These are phyloP conservation scores for Neostethus bicornis DNA, from an alignment of 2,797 vertebrate genomes.

Conservation along the genomic window DNA sequence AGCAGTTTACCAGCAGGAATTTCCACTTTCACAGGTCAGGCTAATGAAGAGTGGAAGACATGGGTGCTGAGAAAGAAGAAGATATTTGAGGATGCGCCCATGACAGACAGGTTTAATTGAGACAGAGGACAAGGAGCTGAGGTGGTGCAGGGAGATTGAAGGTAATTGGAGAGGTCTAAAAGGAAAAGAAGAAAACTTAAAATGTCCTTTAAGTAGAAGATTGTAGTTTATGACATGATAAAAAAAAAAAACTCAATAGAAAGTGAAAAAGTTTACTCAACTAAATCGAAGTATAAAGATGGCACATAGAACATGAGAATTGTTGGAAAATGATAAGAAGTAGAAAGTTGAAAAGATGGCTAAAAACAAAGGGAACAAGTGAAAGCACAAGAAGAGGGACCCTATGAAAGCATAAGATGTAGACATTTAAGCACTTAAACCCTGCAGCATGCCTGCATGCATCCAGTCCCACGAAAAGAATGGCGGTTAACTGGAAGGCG, in stretches of 20 bases:
- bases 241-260: no score
- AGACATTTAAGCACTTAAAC: constrained; percentile 33
- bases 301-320: neutral
- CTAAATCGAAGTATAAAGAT: neutral
- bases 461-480: constrained; percentile 39
- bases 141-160: neutral
- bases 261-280: neutral
- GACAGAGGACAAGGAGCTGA: neutral
- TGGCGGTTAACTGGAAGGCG: constrained; percentile 30
- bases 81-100: neutral
- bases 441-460: constrained; percentile 21
- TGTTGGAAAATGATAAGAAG: neutral
- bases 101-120: neutral
- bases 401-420: constrained; percentile 14
- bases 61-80: neutral
- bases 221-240: neutral
- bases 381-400: constrained; percentile 7
- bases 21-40: constrained; percentile 14
- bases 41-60: neutral
- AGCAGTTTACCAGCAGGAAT: constrained; percentile 42
- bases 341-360: neutral
- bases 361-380: neutral
- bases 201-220: neutral
- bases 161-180: neutral
- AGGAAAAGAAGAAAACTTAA: neutral